These are phyloP conservation scores for Phoenicopterus ruber DNA, from an alignment of 2,113 vertebrate genomes.

Conservation along the genomic window DNA sequence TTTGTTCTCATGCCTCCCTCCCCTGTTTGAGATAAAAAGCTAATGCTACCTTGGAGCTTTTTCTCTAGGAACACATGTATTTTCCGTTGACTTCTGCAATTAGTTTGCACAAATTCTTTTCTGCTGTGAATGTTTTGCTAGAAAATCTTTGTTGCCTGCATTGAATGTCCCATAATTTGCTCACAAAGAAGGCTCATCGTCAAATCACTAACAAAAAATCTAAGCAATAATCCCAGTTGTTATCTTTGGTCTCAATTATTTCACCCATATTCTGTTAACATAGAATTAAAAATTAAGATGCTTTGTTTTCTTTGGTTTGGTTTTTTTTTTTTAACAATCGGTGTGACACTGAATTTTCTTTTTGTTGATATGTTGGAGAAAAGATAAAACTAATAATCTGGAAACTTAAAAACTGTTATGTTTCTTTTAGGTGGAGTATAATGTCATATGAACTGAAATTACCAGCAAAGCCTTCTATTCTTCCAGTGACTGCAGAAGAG, in stretches of 20 bases:
- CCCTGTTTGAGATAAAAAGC: background rate
- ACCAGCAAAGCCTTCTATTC: slow-evolving; percentile 86
- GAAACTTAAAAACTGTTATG: background rate
- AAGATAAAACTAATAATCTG: background rate
- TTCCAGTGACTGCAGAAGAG: slow-evolving; percentile 84
- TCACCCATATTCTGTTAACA: background rate
- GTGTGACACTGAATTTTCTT: background rate
- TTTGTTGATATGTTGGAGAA: background rate
- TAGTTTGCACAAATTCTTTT: background rate
- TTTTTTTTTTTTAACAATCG: background rate
- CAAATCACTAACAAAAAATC: background rate
- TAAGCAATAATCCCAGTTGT: background rate
- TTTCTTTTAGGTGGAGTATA: slow-evolving; percentile 90
- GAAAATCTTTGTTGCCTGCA: background rate
- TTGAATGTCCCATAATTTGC: background rate
- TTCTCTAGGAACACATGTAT: background rate
- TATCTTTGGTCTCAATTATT: background rate
- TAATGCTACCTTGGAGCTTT: background rate
- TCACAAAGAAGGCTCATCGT: background rate
- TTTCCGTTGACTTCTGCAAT: background rate
- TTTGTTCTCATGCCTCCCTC: background rate
- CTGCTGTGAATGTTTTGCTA: background rate
- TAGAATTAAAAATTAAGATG: background rate
- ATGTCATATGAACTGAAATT: slow-evolving; percentile 99
- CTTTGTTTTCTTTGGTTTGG: background rate